Evolutionary conservation across 2,888 invertebrate genomes (phyloP).

Genomic region (Nudaria mundana): DNA sequence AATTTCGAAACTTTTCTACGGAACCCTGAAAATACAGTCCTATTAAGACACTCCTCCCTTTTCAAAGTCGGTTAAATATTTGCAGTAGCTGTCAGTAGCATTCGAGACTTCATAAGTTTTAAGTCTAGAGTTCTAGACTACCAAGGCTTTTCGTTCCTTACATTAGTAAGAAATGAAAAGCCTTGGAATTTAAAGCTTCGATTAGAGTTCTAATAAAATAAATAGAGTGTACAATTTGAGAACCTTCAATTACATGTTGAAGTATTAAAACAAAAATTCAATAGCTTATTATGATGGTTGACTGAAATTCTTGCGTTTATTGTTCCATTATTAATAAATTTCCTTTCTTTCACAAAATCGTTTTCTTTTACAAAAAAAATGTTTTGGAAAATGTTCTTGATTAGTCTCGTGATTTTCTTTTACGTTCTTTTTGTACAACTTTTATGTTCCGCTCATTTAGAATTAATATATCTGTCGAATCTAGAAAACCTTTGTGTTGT

Average conservation of each 20-base stretch:
- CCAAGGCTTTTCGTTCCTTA: not conserved
- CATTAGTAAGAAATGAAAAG: not conserved
- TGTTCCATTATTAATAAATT: conserved; percentile 39
- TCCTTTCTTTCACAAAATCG: conserved; percentile 35
- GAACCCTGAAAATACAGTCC: too few species aligned
- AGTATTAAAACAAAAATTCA: conserved; percentile 15
- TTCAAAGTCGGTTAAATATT: too few species aligned
- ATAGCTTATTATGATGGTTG: conserved; percentile 25
- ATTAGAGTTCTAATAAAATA: not conserved
- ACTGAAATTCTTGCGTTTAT: conserved; percentile 28
- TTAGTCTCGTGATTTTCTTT: conserved; percentile 44
- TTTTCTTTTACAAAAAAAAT: conserved; percentile 36
- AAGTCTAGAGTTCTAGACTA: not conserved
- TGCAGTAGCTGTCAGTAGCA: too few species aligned
- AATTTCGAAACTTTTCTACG: too few species aligned
- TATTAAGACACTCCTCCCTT: too few species aligned
- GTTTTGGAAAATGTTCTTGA: conserved; percentile 45
- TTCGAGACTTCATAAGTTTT: too few species aligned
- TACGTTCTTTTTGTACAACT: conserved; percentile 30
- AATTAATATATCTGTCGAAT: conserved; percentile 25
- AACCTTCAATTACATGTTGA: conserved; percentile 10
- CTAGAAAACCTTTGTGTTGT: conserved; percentile 21
- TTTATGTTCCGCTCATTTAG: conserved; percentile 30
- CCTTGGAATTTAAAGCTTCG: too few species aligned
- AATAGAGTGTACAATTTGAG: conserved; percentile 2